Conservation (phyloP, 2,888 invertebrate species). For the Nesidiocoris tenuis region DNA sequence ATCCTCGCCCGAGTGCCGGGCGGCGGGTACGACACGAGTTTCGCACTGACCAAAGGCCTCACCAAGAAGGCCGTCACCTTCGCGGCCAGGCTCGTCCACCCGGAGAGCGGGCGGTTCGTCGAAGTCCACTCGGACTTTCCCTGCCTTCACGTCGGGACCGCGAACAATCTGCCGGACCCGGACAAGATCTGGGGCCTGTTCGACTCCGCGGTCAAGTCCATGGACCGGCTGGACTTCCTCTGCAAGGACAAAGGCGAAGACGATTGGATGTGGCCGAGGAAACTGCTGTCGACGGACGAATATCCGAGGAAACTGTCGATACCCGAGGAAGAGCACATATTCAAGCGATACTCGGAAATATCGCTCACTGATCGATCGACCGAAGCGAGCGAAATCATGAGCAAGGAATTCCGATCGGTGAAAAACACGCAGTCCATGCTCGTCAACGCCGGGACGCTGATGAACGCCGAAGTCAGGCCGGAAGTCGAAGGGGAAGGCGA, state of each 20-base stretch:
- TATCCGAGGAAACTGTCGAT: slow-evolving; percentile 43
- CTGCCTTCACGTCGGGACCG: slow-evolving; percentile 87
- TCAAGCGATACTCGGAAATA: slow-evolving; percentile 26
- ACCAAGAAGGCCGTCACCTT: slow-evolving; percentile 60
- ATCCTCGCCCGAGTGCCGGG: slow-evolving; percentile 67
- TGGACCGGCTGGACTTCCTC: slow-evolving; percentile 25
- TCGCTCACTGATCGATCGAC: not conserved
- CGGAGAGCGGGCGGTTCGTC: slow-evolving; percentile 68
- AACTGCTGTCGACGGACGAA: slow-evolving; percentile 35
- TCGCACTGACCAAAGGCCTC: slow-evolving; percentile 66
- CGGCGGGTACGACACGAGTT: slow-evolving; percentile 81
- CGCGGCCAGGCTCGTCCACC: slow-evolving; percentile 67
- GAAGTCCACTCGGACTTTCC: slow-evolving; percentile 85
- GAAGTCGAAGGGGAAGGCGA: slow-evolving; percentile 37
- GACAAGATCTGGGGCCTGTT: slow-evolving; percentile 36
- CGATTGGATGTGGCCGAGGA: slow-evolving; percentile 35
- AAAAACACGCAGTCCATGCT: slow-evolving; percentile 20
- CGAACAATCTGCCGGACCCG: slow-evolving; percentile 58
- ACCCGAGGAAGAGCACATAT: slow-evolving; percentile 38
- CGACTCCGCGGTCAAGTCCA: slow-evolving; percentile 9
- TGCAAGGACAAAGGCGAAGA: slow-evolving; percentile 36
- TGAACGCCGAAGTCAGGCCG: not conserved
- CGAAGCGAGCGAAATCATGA: slow-evolving; percentile 25
- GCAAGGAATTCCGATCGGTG: slow-evolving; percentile 3
- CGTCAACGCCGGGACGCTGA: slow-evolving; percentile 11